Evolutionary conservation across 2,797 vertebrate genomes (phyloP).

Genomic region (Chromobotia macracanthus): DNA sequence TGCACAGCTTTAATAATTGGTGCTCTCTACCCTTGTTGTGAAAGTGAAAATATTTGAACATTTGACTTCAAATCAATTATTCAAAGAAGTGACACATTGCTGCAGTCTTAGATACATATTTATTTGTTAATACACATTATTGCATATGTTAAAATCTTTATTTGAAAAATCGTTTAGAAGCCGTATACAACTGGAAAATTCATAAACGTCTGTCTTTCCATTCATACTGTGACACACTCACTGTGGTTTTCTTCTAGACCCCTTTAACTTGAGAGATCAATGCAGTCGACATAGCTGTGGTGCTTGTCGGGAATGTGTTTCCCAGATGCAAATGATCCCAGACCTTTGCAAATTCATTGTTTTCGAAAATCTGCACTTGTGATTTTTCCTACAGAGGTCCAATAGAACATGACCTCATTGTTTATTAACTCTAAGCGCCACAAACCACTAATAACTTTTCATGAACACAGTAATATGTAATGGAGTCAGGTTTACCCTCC

Average conservation of each 20-base stretch:
- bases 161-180: slow-evolving; percentile 24
- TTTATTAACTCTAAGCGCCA: slow-evolving; percentile 61
- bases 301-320: slow-evolving; percentile 66
- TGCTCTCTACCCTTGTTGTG: background rate
- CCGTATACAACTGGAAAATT: slow-evolving; percentile 61
- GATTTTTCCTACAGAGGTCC: slow-evolving; percentile 52
- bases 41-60: background rate
- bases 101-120: no score
- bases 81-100: no score
- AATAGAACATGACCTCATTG: slow-evolving; percentile 66
- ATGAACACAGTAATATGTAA: slow-evolving; percentile 50
- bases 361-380: slow-evolving; percentile 61
- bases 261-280: slow-evolving; percentile 55
- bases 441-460: slow-evolving; percentile 57
- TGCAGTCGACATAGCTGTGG: slow-evolving; percentile 67
- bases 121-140: no score
- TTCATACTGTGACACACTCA: background rate
- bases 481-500: slow-evolving; percentile 42
- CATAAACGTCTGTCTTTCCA: slow-evolving; percentile 1
- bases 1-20: background rate
- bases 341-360: slow-evolving; percentile 45
- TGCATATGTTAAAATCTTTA: background rate
- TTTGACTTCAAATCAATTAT: no score
- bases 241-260: slow-evolving; percentile 18
- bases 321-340: slow-evolving; percentile 66